Evolutionary conservation across 1,140 invertebrate genomes (phyloP), one percentile per base, ranked within the genome.

Genomic region (Ceratoteleas bidentatus): DNA sequence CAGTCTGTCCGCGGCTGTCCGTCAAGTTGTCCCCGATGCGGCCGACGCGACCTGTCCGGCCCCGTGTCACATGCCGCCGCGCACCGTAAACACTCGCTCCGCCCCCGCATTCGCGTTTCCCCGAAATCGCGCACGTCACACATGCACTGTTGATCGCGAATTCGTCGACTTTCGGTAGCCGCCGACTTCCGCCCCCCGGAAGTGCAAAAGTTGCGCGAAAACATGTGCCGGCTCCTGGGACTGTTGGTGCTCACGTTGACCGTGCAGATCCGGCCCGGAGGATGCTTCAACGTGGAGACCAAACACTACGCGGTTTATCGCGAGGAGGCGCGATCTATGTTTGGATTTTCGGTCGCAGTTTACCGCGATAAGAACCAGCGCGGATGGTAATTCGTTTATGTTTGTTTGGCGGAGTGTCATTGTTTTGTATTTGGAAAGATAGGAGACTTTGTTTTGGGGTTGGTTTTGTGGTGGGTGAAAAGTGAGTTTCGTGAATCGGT

Each of bases 221-320:
- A n/a, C n/a, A n/a, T n/a, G n/a, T n/a, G n/a, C n/a, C n/a, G 83
- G 60, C 8, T 82, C 15, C 13, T 84, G 6, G 82, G 78, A 36
- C 60, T 85, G 16, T 24, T 83, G 4, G 56, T 73, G 38, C 53
- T 84, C 11, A 57, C 36, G 33, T 78, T 77, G 54, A 81, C 73
- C 69, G 72, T 15, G 56, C 65, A 69, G 24, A 2, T 66, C 45
- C 65, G 34, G 56, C 57, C 64, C 40, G 52, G 54, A 56, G 77
- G 83, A 3, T 83, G 83, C 15, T 90, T 90, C 49, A 90, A 90
- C 47, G 64, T 90, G 15, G 88, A 90, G 49, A 90, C 85, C 6
- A 87, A 85, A 78, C 85, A 90, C 57, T 88, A 86, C 16, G 78
- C 88, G 11, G 61, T 89, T 64, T 89, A 90, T 50, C 69, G 60